phyloP scores from a whole-genome alignment of 2,797 vertebrate genomes.

The Etheostoma perlongum region DNA sequence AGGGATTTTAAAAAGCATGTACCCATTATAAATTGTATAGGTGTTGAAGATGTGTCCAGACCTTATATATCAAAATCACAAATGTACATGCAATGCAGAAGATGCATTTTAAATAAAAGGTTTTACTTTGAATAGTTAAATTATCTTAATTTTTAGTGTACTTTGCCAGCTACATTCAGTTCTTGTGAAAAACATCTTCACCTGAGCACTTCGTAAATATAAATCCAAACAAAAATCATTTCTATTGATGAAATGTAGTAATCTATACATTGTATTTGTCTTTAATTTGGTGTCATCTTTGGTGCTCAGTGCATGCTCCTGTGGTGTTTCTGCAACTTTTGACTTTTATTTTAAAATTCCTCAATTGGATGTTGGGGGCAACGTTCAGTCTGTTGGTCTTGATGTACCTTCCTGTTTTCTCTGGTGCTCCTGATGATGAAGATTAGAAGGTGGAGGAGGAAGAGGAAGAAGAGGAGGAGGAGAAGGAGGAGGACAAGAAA shows the following conservation, averaged over 20 bases:
- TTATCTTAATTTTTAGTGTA: background rate
- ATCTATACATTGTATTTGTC: background rate
- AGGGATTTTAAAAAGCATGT: background rate
- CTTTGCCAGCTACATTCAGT: background rate
- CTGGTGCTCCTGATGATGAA: slow-evolving; percentile 51
- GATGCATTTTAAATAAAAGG: background rate
- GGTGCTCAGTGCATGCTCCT: background rate
- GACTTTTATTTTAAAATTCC: slow-evolving; percentile 27
- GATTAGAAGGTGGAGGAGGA: slow-evolving; percentile 47
- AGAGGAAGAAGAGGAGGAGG: slow-evolving; percentile 13
- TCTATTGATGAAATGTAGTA: background rate
- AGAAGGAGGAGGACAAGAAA: slow-evolving; percentile 1
- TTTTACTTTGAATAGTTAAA: background rate
- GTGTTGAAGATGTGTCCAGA: background rate
- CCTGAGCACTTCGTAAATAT: background rate
- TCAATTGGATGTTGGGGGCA: background rate
- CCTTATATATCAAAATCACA: background rate
- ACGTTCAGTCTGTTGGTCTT: background rate
- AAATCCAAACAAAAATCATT: background rate
- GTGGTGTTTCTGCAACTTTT: background rate
- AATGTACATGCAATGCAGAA: background rate
- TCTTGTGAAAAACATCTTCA: background rate
- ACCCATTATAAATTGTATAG: background rate
- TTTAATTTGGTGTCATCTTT: background rate
- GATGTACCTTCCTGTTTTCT: slow-evolving; percentile 67